Base-by-base conservation (phyloP, 2,797 vertebrate genomes). In the Halcyon chelicuti region DNA sequence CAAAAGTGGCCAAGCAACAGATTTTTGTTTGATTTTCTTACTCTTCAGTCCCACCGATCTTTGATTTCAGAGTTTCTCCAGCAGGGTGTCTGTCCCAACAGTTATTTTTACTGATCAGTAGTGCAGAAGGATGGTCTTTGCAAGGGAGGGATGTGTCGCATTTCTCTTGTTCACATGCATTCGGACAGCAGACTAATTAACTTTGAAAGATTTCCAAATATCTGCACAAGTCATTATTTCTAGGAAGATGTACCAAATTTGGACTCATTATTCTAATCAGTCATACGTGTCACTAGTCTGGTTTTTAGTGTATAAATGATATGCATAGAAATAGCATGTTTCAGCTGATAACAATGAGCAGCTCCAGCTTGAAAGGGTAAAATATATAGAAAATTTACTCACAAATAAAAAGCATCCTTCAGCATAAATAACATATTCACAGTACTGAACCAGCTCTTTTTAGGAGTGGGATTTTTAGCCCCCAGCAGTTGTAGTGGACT, bases 1-100 rank as follows among this genome's bases (percentile, higher is more conserved):
- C 35, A 49, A 54, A 80, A 62, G n/a, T 0, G 0, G 20, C 18
- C 25, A 73, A 44, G 49, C 4, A 57, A 15, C 0, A 0, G 21
- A 3, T 4, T 18, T 79, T 52, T 73, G 28, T 52, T 39, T n/a
- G 10, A n/a, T 76, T 83, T 85, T 58, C 33, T 61, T 70, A 29
- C 37, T 58, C 15, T 76, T 92, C 0, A 0, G 17, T 86, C 83
- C 22, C 23, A 31, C 33, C 52, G 21, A 37, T 77, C 47, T 40
- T 58, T 67, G 15, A 40, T 14, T n/a, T 63, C 57, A 35, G 26
- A 42, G 9, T 46, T 78, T 91, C 80, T 67, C 61, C 12, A 2
- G 33, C 70, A 88, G 10, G 22, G 4, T 33, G 9, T 78, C 25
- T 17, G 9, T 78, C 25, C 15, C 44, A 79, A 23, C 14, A n/a